A percentile compares a stretch with the other conserved stretches of the same genome.
phyloP scores from a whole-genome alignment of 2,113 vertebrate genomes.

The Aphelocoma coerulescens region DNA sequence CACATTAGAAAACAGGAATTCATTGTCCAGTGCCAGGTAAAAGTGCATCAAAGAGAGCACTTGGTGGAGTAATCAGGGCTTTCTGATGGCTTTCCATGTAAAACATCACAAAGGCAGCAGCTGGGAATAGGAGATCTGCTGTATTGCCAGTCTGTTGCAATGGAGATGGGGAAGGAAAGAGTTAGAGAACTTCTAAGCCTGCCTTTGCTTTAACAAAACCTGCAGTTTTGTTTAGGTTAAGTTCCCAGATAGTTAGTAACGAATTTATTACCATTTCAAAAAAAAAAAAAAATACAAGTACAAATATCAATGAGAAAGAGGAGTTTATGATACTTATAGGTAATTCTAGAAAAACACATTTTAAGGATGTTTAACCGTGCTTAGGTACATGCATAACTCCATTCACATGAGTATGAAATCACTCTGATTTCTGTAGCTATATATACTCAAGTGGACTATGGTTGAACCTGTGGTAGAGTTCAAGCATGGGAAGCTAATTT shows the following conservation, averaged over 20 bases:
- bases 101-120: background rate
- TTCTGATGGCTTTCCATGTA: background rate
- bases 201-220: background rate
- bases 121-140: background rate
- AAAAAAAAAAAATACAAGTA: background rate
- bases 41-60: background rate
- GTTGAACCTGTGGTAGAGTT: background rate
- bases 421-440: background rate
- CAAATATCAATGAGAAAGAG: background rate
- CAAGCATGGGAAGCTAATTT: background rate
- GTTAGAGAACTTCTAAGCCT: background rate
- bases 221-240: background rate
- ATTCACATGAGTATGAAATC: background rate
- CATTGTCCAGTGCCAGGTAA: background rate
- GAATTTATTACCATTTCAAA: background rate
- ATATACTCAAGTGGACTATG: background rate
- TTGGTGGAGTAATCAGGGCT: background rate
- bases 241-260: background rate
- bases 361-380: background rate
- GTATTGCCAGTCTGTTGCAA: fast-evolving
- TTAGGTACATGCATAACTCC: background rate
- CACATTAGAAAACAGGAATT: background rate
- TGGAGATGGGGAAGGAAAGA: background rate
- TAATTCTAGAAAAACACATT: background rate
- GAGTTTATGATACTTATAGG: background rate